These are phyloP conservation scores for Nicator chloris DNA, from an alignment of 2,113 vertebrate genomes.

Conservation along the genomic window DNA sequence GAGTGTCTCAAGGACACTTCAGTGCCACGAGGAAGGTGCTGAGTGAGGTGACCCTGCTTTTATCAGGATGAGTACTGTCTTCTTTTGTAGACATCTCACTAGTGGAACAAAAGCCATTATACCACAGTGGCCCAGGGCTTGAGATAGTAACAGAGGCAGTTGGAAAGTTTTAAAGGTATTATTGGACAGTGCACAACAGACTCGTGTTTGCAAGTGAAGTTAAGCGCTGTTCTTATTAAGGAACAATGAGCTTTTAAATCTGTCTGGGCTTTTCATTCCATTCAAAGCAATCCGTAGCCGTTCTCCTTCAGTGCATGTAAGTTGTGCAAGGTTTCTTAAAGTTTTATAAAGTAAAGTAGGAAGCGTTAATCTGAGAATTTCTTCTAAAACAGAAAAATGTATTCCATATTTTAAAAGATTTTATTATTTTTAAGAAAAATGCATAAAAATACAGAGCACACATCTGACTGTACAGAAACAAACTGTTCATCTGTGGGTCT, in stretches of 20 bases:
- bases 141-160: neutral
- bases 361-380: neutral
- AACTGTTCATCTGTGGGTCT: rapidly evolving
- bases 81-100: neutral
- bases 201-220: neutral
- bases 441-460: neutral
- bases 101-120: neutral
- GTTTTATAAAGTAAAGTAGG: neutral
- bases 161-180: neutral
- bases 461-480: neutral
- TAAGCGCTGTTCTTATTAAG: neutral
- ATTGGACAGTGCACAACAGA: neutral
- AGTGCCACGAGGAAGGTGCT: neutral
- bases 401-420: neutral
- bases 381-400: neutral
- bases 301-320: neutral
- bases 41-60: neutral
- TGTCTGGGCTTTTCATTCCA: neutral
- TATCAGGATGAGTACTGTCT: neutral
- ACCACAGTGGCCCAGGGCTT: neutral
- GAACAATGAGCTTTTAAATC: neutral
- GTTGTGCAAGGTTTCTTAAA: neutral
- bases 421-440: neutral
- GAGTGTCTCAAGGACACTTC: neutral
- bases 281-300: neutral